Conservation (phyloP, 1,140 invertebrate species). For the Pectinophora gossypiella region DNA sequence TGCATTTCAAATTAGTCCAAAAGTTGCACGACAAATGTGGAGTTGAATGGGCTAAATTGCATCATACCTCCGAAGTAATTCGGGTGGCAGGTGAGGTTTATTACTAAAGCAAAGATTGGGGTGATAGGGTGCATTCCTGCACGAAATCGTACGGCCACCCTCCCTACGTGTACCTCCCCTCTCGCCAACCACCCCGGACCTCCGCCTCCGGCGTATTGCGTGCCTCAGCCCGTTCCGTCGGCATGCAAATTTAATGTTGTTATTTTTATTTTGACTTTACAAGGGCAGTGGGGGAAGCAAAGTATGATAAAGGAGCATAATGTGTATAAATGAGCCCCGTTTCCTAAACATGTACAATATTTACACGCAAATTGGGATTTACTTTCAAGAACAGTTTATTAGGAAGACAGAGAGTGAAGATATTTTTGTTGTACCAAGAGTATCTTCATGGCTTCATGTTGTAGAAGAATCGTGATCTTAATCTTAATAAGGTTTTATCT, state of each 20-base stretch:
- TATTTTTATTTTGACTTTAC: slow-evolving; percentile 60
- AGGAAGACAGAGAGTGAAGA: too few species aligned
- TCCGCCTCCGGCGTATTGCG: slow-evolving; percentile 19
- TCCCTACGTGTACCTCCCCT: slow-evolving; percentile 28
- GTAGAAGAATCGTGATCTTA: too few species aligned
- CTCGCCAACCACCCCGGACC: slow-evolving; percentile 11
- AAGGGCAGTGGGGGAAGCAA: slow-evolving; percentile 57
- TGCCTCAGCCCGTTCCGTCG: slow-evolving; percentile 33
- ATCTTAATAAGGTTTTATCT: too few species aligned
- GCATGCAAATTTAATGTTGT: slow-evolving; percentile 68
- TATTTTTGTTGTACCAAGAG: too few species aligned
- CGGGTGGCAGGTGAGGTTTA: slow-evolving; percentile 38
- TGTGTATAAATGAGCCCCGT: slow-evolving; percentile 21
- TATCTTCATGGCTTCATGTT: too few species aligned
- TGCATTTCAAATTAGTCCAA: too few species aligned
- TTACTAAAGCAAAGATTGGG: slow-evolving; percentile 35
- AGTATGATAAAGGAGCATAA: slow-evolving; percentile 39
- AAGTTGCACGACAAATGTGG: too few species aligned
- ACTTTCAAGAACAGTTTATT: not conserved
- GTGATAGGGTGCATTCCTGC: slow-evolving; percentile 52
- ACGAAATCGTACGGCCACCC: slow-evolving; percentile 39
- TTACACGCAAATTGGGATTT: not conserved
- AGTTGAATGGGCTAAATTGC: not conserved
- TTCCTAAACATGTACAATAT: slow-evolving; percentile 4
- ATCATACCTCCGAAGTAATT: not conserved